Evolutionary conservation across 2,888 invertebrate species (phyloP), one percentile per base, ranked within the genome.

Genomic region (Nudaria mundana): DNA sequence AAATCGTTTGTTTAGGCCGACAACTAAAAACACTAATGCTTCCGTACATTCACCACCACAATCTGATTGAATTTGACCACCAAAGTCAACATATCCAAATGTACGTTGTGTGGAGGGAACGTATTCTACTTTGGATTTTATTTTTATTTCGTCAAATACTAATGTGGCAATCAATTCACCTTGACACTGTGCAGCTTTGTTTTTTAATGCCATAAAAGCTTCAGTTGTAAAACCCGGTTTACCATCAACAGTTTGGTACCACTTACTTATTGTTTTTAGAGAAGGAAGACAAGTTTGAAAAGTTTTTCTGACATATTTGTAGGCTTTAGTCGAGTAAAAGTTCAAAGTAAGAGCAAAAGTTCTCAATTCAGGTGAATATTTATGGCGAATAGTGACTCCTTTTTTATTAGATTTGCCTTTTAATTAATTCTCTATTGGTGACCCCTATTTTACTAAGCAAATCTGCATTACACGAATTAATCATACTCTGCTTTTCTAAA

Each of bases 201-300:
- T 7, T 18, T 25, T 29, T 22, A 37, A 14, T 2, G 30, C 30
- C 1, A 2, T 12, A 6, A 37, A 30, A 1, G 36, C 29, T 30
- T 37, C 36, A n/a, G 29, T 24, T 1, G 36, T 37, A 23, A 37
- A 37, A 4, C 36, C 36, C 7, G 30, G 15, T 14, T 16, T 18
- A 3, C 37, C 44, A 10, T 44, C 36, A 7, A 44, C 11, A 14
- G 22, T 22, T 23, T 36, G 32, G 18, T 40, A 43, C 42, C 46
- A 49, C 20, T 37, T 49, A 6, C 18, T 22, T 11, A 45, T 12
- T 0, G 49, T 50, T 8, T 15, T 10, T 15, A 37, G 25, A 2
- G 31, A n/a, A 8, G 45, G 48, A 6, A 45, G 20, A 30, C 42
- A 39, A 1, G 42, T 45, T 1, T 24, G 22, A 37, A 49, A 49